Evolutionary conservation across 2,888 invertebrate genomes (phyloP).

Genomic region (Philaethria dido): DNA sequence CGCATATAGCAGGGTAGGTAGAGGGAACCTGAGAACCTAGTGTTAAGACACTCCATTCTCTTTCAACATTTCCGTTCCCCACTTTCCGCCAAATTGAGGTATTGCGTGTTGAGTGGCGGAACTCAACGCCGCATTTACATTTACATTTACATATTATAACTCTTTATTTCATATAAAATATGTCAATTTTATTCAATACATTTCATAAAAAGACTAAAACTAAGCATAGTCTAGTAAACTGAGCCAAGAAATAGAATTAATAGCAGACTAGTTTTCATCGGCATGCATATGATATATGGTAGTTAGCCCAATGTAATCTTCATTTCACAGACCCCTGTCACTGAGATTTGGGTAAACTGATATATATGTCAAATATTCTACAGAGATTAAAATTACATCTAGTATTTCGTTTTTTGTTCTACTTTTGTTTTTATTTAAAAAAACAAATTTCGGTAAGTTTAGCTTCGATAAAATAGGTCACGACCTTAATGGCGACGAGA

Average conservation of each 20-base stretch:
- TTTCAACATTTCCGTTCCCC: too few species aligned
- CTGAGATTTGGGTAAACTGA: conserved; percentile 63
- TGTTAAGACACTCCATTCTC: too few species aligned
- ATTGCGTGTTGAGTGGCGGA: too few species aligned
- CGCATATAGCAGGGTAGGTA: too few species aligned
- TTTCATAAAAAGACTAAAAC: background rate
- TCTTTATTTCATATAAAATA: conserved; percentile 4
- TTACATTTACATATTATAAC: too few species aligned
- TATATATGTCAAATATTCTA: conserved; percentile 55
- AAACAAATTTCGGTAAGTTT: conserved; percentile 2
- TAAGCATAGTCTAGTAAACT: background rate
- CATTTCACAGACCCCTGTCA: conserved; percentile 65
- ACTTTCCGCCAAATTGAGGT: too few species aligned
- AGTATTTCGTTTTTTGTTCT: background rate
- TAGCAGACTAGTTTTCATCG: conserved; percentile 35
- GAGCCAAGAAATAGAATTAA: conserved; percentile 23
- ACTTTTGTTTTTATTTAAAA: conserved; percentile 4
- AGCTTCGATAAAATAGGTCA: conserved; percentile 17
- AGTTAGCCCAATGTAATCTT: conserved; percentile 61
- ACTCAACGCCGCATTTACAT: too few species aligned
- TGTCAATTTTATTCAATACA: background rate
- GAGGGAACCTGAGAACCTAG: too few species aligned
- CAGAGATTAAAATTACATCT: conserved; percentile 31
- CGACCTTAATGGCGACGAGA: conserved; percentile 12
- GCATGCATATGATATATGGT: conserved; percentile 55